phyloP scores from a whole-genome alignment of 1,140 invertebrate genomes.

The Battus philenor region DNA sequence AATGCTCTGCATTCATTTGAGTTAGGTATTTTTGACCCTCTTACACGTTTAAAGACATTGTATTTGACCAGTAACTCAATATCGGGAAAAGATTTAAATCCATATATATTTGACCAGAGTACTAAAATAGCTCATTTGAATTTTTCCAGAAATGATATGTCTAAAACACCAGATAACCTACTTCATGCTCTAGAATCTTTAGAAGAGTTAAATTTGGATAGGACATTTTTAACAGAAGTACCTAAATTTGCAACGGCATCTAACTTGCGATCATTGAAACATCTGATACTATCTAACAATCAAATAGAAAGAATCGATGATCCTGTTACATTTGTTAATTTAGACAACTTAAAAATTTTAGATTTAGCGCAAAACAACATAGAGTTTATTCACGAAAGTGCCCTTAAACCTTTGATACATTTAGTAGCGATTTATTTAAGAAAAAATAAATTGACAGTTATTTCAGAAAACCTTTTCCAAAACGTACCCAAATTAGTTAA shows the following conservation, averaged over 20 bases:
- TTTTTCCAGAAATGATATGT: slow-evolving; percentile 57
- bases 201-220: slow-evolving; percentile 39
- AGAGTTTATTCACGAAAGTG: slow-evolving; percentile 33
- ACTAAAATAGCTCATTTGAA: slow-evolving; percentile 30
- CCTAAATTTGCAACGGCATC: slow-evolving; percentile 35
- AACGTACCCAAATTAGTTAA: slow-evolving; percentile 36
- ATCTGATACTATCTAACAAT: slow-evolving; percentile 41
- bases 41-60: slow-evolving; percentile 38
- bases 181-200: slow-evolving; percentile 34
- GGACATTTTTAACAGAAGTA: slow-evolving; percentile 37
- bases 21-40: slow-evolving; percentile 40
- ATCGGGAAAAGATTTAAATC: slow-evolving; percentile 29
- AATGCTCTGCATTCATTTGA: slow-evolving; percentile 35
- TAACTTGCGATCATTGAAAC: slow-evolving; percentile 41
- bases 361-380: slow-evolving; percentile 44
- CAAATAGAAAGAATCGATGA: slow-evolving; percentile 35
- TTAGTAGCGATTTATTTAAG: slow-evolving; percentile 40
- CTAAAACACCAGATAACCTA: slow-evolving; percentile 30
- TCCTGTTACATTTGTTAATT: slow-evolving; percentile 20
- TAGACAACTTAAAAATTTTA: slow-evolving; percentile 33
- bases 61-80: slow-evolving; percentile 45
- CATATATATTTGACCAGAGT: slow-evolving; percentile 40
- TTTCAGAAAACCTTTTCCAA: slow-evolving; percentile 45
- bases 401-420: slow-evolving; percentile 40
- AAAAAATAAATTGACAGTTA: slow-evolving; percentile 34